Percentiles rank a stretch among this genome's conserved stretches.
phyloP scores from a whole-genome alignment of 2,113 vertebrate genomes.

The Sander vitreus region DNA sequence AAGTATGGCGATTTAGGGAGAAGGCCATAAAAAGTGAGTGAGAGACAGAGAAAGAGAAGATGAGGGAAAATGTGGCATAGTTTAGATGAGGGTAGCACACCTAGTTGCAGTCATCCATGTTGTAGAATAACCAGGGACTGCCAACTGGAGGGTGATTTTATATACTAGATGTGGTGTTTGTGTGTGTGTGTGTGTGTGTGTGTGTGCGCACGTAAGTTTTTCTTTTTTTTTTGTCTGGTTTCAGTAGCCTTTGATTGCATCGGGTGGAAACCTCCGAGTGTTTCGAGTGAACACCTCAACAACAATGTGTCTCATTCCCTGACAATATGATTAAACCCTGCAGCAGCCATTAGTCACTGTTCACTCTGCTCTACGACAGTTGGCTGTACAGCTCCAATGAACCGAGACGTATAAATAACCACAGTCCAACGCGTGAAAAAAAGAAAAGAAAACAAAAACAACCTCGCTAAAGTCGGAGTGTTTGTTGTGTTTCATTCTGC shows the following conservation, averaged over 20 bases:
- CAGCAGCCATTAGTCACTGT: constrained; percentile 75
- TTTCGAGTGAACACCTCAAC: constrained; percentile 69
- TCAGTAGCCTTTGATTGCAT: constrained; percentile 23
- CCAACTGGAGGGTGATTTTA: neutral
- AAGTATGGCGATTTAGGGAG: neutral
- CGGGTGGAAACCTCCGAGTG: constrained; percentile 34
- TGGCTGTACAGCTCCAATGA: constrained; percentile 56
- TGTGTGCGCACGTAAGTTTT: neutral
- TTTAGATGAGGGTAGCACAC: constrained; percentile 1
- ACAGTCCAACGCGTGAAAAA: constrained; percentile 23
- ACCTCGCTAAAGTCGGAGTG: constrained; percentile 36
- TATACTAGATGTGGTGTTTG: neutral
- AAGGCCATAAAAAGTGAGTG: neutral
- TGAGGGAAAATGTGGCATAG: constrained; percentile 18
- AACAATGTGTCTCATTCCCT: constrained; percentile 64
- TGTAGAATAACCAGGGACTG: neutral
- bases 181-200: constrained; percentile 2
- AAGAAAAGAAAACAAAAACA: constrained; percentile 18
- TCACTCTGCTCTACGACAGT: constrained; percentile 62
- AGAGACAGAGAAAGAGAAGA: constrained; percentile 8
- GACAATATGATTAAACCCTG: constrained; percentile 74
- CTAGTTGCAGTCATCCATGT: constrained; percentile 19
- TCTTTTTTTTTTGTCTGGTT: too few species aligned
- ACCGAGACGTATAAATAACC: constrained; percentile 70
- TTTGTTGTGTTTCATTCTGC: constrained; percentile 48